Evolutionary conservation across 2,888 invertebrate species (phyloP), one percentile per base, ranked within the genome.

Genomic region (Aricia artaxerxes): DNA sequence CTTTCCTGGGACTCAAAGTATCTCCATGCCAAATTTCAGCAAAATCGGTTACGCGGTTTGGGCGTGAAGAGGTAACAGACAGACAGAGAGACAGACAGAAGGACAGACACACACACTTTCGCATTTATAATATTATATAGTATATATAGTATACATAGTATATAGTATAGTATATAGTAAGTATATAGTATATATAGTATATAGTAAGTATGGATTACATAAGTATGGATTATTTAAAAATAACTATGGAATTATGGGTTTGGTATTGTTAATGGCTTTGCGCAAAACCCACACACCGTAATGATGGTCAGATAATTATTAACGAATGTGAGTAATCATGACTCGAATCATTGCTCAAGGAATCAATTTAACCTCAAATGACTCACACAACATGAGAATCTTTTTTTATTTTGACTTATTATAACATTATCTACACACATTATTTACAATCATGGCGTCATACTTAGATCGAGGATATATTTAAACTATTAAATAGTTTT

Each of bases 291-390:
- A 64, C 9, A 64, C 64, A 31, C 11, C 1, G 64, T 64, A 64
- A 24, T 64, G 64, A 64, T 64, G 64, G 64, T 64, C 64, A 64
- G 64, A 64, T 64, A 24, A 64, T 31, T 31, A 64, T 64, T 64
- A 31, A 31, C 64, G 1, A 31, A 64, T 31, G 31, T 64, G 64
- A 64, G 64, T 31, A 64, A 64, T 64, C 64, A 64, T 31, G 31
- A 24, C 31, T 64, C 31, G 31, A 64, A 64, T 64, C 31, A 31
- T 31, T 64, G 31, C 64, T 64, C 64, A 64, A 64, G 64, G 31
- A 64, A 64, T 31, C 7, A 64, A 64, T 64, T 31, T 64, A 31
- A 64, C 64, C 3, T 11, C 64, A 64, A 31, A 31, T 64, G 64
- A 64, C 64, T 64, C 64, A 61, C 64, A 61, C 7, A 24, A 61